These are phyloP conservation scores for Brenthis ino DNA, from an alignment of 2,888 invertebrate genomes.

Conservation along the genomic window DNA sequence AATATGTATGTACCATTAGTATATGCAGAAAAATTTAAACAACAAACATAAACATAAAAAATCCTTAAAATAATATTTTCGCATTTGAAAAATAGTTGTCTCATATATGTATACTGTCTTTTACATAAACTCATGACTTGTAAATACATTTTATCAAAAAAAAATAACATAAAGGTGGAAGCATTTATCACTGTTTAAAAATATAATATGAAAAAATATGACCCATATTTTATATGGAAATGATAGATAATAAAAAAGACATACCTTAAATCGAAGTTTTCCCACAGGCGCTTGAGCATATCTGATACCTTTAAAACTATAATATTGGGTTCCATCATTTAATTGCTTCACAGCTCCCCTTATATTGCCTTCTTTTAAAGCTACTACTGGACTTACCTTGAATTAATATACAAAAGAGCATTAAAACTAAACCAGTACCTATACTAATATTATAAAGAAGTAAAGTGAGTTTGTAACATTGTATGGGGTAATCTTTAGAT, in stretches of 20 bases:
- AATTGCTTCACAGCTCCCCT: constrained; percentile 46
- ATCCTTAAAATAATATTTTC: too few species aligned
- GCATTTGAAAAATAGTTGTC: too few species aligned
- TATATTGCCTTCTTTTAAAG: constrained; percentile 47
- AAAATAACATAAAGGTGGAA: too few species aligned
- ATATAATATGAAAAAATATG: neutral
- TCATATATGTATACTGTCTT: too few species aligned
- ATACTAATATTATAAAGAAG: too few species aligned
- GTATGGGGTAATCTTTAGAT: too few species aligned
- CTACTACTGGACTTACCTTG: constrained; percentile 44
- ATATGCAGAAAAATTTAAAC: too few species aligned
- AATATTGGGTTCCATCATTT: constrained; percentile 51
- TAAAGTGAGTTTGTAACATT: too few species aligned
- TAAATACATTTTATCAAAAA: too few species aligned
- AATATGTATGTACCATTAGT: too few species aligned
- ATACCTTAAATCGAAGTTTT: constrained; percentile 75
- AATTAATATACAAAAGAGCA: neutral
- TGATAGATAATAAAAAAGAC: neutral
- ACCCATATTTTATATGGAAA: neutral
- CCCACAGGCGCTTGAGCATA: constrained; percentile 77
- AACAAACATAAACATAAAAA: too few species aligned
- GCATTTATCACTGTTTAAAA: neutral
- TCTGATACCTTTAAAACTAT: constrained; percentile 72
- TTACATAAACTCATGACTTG: too few species aligned
- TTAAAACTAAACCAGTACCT: neutral